A percentile compares a stretch with the other conserved stretches of the same genome.
phyloP scores from a whole-genome alignment of 2,797 vertebrate genomes.

The Meriones psammophilus region DNA sequence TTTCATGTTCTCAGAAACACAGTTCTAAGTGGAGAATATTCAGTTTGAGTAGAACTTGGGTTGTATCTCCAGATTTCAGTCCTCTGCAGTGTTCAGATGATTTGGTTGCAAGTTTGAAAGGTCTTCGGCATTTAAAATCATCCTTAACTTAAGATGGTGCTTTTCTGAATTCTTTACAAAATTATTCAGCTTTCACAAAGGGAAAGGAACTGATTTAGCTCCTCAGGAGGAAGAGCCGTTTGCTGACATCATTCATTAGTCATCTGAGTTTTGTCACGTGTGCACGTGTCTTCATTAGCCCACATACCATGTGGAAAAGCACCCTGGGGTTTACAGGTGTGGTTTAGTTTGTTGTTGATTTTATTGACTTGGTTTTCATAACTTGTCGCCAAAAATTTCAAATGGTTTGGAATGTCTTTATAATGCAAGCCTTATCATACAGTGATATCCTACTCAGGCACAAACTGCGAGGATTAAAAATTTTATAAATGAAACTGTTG shows the following conservation, averaged over 20 bases:
- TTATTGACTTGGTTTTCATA: not conserved
- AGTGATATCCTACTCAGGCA: not conserved
- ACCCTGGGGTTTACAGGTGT: not conserved
- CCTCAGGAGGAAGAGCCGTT: not conserved
- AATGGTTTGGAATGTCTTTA: slow-evolving; percentile 23
- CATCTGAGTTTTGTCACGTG: not conserved
- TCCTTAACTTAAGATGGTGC: not conserved
- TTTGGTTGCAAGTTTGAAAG: slow-evolving; percentile 1
- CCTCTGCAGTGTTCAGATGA: slow-evolving; percentile 12
- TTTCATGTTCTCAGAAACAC: slow-evolving; percentile 32
- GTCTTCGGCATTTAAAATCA: slow-evolving; percentile 9
- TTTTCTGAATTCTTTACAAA: slow-evolving; percentile 30
- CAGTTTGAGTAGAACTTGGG: slow-evolving; percentile 33
- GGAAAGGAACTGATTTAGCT: not conserved
- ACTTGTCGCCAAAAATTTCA: not conserved
- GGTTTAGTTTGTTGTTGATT: not conserved
- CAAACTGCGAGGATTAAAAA: not conserved
- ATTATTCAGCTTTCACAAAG: not conserved
- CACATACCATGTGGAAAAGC: not conserved
- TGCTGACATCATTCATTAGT: not conserved
- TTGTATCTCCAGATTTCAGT: not conserved
- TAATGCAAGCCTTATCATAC: not conserved
- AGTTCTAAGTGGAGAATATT: slow-evolving; percentile 16
- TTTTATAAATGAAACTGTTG: slow-evolving; percentile 16
- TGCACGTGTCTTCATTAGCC: not conserved